A percentile compares a stretch with the other conserved stretches of the same genome.
These are phyloP conservation scores for Meteorus colon DNA, from an alignment of 2,888 invertebrate species.

Conservation along the genomic window DNA sequence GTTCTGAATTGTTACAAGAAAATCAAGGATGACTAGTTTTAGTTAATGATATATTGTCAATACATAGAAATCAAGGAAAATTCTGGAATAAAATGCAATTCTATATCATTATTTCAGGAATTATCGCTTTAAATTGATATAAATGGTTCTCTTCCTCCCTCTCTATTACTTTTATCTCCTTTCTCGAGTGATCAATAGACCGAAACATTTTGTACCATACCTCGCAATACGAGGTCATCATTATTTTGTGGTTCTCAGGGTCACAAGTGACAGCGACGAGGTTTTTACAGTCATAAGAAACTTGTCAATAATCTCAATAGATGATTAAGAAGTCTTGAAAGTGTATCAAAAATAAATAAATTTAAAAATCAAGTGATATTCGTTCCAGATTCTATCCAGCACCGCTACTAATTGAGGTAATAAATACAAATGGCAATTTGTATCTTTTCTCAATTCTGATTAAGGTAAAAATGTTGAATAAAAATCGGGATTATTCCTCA, in stretches of 20 bases:
- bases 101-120: neutral
- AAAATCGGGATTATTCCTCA: neutral
- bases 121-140: neutral
- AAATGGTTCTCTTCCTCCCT: neutral
- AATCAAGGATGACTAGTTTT: conserved; percentile 11
- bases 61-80: neutral
- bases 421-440: neutral
- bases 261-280: conserved; percentile 43
- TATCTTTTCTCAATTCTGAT: neutral
- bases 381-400: too few relatives aligned
- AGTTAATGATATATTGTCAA: neutral
- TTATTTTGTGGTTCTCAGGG: conserved; percentile 47
- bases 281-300: conserved; percentile 34
- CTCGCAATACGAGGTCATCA: conserved; percentile 27
- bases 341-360: too few relatives aligned
- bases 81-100: neutral
- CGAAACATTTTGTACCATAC: neutral
- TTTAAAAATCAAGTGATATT: too few relatives aligned
- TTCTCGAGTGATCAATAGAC: conserved; percentile 17
- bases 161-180: neutral
- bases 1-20: conserved; percentile 1
- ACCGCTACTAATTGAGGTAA: neutral
- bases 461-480: neutral
- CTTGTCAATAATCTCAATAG: neutral
- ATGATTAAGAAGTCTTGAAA: conserved; percentile 2